Percentiles rank a stretch among this genome's conserved stretches.
Conservation (phyloP, 1,140 invertebrate species). For the Saccostrea cuccullata region DNA sequence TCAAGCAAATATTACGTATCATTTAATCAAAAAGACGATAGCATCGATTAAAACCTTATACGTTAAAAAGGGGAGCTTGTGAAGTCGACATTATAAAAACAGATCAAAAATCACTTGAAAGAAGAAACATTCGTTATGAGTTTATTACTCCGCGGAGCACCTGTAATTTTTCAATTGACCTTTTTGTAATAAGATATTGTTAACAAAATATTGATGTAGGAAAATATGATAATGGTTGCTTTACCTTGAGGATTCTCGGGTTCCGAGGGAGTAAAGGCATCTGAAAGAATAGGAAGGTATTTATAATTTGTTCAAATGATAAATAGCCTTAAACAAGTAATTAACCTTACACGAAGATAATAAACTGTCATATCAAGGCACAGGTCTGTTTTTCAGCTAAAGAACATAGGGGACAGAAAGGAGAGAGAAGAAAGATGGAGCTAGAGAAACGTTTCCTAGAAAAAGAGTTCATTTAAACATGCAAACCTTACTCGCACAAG, state of each 20-base stretch:
- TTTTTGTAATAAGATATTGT: not conserved
- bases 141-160: not conserved
- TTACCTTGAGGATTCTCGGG: constrained; percentile 27
- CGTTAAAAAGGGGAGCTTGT: not conserved
- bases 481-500: too few relatives aligned
- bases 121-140: not conserved
- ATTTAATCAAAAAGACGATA: not conserved
- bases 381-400: not conserved
- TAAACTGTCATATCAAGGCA: not conserved
- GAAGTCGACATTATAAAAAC: not conserved
- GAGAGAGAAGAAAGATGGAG: not conserved
- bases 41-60: not conserved
- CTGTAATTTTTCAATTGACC: not conserved
- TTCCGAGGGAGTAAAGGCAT: not conserved
- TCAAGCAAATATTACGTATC: not conserved
- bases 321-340: not conserved
- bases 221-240: not conserved
- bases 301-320: not conserved
- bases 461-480: not conserved
- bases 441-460: not conserved
- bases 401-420: not conserved
- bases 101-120: not conserved
- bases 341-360: constrained; percentile 5
- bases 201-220: not conserved
- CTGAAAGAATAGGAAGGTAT: not conserved